These are phyloP conservation scores for Caenorhabditis imperialis DNA, from an alignment of 2,888 invertebrate genomes.

Conservation along the genomic window DNA sequence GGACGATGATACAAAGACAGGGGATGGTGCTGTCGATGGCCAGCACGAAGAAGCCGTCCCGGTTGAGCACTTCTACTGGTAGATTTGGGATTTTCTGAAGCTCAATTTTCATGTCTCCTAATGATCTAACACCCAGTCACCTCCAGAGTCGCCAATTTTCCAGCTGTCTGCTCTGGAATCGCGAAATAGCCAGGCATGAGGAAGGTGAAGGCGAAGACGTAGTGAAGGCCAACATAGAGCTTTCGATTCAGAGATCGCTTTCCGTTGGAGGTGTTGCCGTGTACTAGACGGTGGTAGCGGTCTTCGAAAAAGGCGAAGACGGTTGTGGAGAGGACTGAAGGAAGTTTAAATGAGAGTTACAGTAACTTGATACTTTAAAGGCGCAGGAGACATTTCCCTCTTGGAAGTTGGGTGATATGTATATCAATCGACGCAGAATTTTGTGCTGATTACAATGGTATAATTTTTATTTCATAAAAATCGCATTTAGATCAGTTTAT, in stretches of 20 bases:
- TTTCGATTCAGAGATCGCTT: conserved; percentile 15
- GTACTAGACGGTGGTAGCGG: conserved; percentile 14
- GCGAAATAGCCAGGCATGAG: conserved; percentile 28
- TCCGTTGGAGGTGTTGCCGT: conserved; percentile 20
- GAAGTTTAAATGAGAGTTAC: no score
- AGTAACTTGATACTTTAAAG: no score
- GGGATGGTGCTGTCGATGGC: conserved; percentile 27
- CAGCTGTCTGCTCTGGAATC: conserved; percentile 21
- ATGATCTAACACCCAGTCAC: not conserved
- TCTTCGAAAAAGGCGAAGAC: conserved; percentile 29
- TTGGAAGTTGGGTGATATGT: no score
- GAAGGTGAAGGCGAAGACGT: conserved; percentile 16
- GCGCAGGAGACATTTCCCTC: no score
- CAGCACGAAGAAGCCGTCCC: conserved; percentile 28
- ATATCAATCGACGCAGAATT: no score
- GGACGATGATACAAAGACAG: conserved; percentile 15
- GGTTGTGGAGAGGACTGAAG: conserved; percentile 26
- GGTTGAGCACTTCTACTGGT: conserved; percentile 13
- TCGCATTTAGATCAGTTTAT: no score
- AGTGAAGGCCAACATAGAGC: conserved; percentile 7
- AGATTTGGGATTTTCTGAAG: conserved; percentile 30
- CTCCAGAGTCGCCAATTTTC: not conserved
- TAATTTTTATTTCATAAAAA: no score
- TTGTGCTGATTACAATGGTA: no score
- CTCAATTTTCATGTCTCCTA: no score